Evolutionary conservation across 1,140 invertebrate species (phyloP), one percentile per base, ranked within the genome.

Genomic region (Calliphora vicina): DNA sequence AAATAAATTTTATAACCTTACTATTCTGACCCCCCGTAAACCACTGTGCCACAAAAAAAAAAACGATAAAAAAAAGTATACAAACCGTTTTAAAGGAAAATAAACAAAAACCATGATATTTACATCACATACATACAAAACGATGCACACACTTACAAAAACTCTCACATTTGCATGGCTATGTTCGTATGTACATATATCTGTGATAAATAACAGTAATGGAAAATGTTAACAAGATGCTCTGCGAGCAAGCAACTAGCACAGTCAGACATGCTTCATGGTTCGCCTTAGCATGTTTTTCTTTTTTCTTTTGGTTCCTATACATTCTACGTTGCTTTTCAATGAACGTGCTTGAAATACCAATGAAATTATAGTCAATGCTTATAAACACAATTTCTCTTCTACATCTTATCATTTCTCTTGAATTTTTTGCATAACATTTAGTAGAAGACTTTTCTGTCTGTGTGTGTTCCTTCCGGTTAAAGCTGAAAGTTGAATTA

Each of bases 161-260:
- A 35, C 29, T n/a, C n/a, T n/a, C n/a, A 35, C 8, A 35, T 35
- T 2, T 35, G 8, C 29, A 35, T 35, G 29, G 29, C 2, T 35
- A 35, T 8, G 29, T 35, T 4, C 8, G 29, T 35, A 35, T 35
- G 35, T 35, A 35, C 35, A 35, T 35, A 35, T 35, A 35, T 35
- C 35, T 35, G 35, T 50, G 45, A 0, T 23, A 67, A 10, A 4
- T 57, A 57, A 57, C 50, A n/a, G 15, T 67, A 67, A 67, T 67
- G 61, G 61, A 23, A 67, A 67, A 67, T 67, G 61, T 23, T 67
- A 67, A 67, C 61, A 67, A 67, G 61, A 67, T 67, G 61, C 61
- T 23, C 10, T 23, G 61, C 23, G 20, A 20, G 61, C 61, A 67
- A 10, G 50, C 8, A n/a, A 57, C 35, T n/a, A 57, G 50, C 15